phyloP scores from a whole-genome alignment of 2,113 vertebrate genomes.

The Triplophysa tibetana region DNA sequence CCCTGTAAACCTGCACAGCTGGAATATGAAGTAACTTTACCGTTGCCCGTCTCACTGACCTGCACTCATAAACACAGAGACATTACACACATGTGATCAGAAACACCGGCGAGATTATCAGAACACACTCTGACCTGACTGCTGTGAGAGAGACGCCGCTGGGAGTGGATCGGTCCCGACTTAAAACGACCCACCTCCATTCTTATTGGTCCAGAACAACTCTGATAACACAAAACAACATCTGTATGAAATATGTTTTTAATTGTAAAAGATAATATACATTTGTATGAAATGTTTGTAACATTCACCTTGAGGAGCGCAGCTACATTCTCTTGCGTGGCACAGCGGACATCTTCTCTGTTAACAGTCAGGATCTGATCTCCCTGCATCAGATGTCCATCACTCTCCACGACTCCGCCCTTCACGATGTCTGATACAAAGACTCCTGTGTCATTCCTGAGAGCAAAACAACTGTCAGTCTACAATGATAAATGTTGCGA shows the following conservation, averaged over 20 bases:
- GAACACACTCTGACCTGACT: constrained; percentile 80
- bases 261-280: too few species aligned
- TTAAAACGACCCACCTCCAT: constrained; percentile 93
- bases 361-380: constrained; percentile 95
- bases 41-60: constrained; percentile 79
- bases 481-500: neutral
- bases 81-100: constrained; percentile 3
- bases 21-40: constrained; percentile 70
- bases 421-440: constrained; percentile 97
- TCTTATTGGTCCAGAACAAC: constrained; percentile 86
- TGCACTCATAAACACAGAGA: constrained; percentile 59
- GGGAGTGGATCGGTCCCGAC: constrained; percentile 89
- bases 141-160: constrained; percentile 86
- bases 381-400: constrained; percentile 88
- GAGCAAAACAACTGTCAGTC: constrained; percentile 2
- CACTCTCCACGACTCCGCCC: constrained; percentile 87
- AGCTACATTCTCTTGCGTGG: constrained; percentile 92
- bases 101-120: neutral
- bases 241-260: neutral
- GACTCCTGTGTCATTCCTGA: constrained; percentile 91
- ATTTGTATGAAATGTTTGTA: neutral
- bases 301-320: constrained; percentile 86
- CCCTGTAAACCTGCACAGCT: constrained; percentile 66
- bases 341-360: constrained; percentile 86
- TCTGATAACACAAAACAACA: constrained; percentile 68